phyloP scores from a whole-genome alignment of 2,797 vertebrate species.

The Phyllotis vaccarum region DNA sequence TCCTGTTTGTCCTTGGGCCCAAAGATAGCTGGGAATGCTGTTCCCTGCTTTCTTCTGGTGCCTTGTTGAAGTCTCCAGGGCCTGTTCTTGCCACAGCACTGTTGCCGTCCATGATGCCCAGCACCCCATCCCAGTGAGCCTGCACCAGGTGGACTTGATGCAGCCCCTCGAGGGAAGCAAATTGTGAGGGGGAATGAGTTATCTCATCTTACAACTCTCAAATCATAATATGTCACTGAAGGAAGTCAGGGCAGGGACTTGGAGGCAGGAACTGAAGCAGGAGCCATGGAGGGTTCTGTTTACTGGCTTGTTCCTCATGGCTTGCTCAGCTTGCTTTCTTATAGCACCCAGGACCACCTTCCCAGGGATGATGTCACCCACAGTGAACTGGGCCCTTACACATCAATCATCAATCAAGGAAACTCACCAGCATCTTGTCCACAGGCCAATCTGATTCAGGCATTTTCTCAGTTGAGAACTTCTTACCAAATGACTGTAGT shows the following conservation, averaged over 20 bases:
- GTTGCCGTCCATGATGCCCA: neutral
- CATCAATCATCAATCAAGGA: neutral
- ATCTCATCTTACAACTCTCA: neutral
- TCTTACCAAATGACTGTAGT: neutral
- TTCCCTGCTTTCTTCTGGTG: neutral
- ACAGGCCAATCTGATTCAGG: neutral
- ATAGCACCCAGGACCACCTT: neutral
- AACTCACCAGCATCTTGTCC: neutral
- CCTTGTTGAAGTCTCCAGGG: too few relatives aligned
- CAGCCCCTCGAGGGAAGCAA: neutral
- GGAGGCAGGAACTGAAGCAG: neutral
- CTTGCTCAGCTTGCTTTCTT: neutral
- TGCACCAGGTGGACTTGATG: too few relatives aligned
- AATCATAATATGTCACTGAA: neutral
- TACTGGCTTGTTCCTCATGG: neutral
- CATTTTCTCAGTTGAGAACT: neutral
- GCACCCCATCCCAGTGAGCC: neutral
- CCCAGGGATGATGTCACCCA: neutral
- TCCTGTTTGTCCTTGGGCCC: neutral
- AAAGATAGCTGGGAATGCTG: rapidly evolving
- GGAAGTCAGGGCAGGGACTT: neutral
- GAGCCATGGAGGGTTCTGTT: neutral
- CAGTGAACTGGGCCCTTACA: neutral
- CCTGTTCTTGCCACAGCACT: neutral
- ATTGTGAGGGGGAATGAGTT: neutral